phyloP scores from a whole-genome alignment of 2,113 vertebrate genomes.

The human region GRCh38 chr13:83132501-83133000 shows the following conservation, averaged over 20 bases:
- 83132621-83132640: too few species aligned
- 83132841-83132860: background rate
- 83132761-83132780: too few species aligned
- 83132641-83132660: too few species aligned
- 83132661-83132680: too few species aligned
- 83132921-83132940: background rate
- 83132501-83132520: too few species aligned
- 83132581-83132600: too few species aligned
- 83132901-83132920: background rate
- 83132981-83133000: background rate
- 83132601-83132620: too few species aligned
- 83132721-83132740: background rate
- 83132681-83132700: too few species aligned
- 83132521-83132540: too few species aligned
- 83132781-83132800: too few species aligned
- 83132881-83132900: background rate
- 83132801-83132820: background rate
- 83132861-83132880: background rate
- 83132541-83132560: too few species aligned
- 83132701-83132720: background rate
- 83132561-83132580: too few species aligned
- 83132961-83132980: background rate
- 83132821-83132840: background rate
- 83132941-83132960: background rate
- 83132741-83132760: background rate